These are phyloP conservation scores for Bombus superbus DNA, from an alignment of 1,140 invertebrate species.

Conservation along the genomic window DNA sequence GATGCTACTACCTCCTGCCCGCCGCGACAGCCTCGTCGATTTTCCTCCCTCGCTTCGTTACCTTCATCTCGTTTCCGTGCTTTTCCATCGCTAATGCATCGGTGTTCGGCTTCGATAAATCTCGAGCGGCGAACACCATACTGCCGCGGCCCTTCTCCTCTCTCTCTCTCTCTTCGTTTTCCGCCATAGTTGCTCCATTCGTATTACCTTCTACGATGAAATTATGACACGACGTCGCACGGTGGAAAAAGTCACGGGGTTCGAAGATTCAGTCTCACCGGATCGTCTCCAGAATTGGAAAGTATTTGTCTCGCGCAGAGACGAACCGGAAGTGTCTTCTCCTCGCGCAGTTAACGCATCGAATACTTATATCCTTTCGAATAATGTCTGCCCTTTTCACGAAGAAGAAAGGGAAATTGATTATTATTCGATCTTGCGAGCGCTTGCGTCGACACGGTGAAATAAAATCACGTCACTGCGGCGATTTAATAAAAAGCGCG, in stretches of 20 bases:
- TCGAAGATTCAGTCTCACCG: background rate
- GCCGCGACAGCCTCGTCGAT: slow-evolving; percentile 57
- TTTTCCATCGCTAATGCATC: slow-evolving; percentile 76
- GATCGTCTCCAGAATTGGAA: background rate
- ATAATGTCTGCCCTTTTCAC: too few species aligned
- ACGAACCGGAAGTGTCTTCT: background rate
- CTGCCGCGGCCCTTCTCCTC: slow-evolving; percentile 25
- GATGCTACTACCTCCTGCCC: background rate
- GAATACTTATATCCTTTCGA: background rate
- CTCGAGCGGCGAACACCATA: slow-evolving; percentile 60
- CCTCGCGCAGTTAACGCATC: background rate
- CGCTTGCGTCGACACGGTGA: too few species aligned
- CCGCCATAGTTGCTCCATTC: slow-evolving; percentile 49
- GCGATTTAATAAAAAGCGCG: background rate
- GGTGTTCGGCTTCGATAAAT: slow-evolving; percentile 74
- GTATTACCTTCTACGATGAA: slow-evolving; percentile 68
- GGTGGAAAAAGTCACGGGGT: slow-evolving; percentile 13
- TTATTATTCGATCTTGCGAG: background rate
- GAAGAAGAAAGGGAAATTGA: background rate
- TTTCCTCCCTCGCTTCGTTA: slow-evolving; percentile 71
- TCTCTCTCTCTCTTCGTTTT: slow-evolving; percentile 14
- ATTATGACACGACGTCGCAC: slow-evolving; percentile 67
- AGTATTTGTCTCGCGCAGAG: background rate
- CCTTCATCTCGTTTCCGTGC: slow-evolving; percentile 67
- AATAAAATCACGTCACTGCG: background rate